Evolutionary conservation across 2,888 invertebrate genomes (phyloP), one percentile per base, ranked within the genome.

Genomic region (Ochlodes sylvanus): DNA sequence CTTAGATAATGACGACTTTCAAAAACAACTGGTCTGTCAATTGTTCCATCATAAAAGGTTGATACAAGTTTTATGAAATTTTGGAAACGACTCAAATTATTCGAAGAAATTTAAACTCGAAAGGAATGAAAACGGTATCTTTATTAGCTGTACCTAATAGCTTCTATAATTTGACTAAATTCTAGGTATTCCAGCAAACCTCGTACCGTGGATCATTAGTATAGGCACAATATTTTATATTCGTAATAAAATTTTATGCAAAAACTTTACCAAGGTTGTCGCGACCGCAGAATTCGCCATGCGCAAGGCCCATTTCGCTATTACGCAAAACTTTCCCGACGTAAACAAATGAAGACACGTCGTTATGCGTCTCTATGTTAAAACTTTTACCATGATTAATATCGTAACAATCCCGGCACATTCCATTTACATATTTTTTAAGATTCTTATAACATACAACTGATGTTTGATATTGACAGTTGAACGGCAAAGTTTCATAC

Each of bases 331-430:
- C 57, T 68, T 68, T 63, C 62, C 68, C 68, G 68, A 62, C 68
- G 68, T 57, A 50, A 68, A 68, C 68, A 68, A 57, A 68, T 63
- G 61, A 32, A 56, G 57, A 56, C 67, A 50, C 47, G 44, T 34
- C 66, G 60, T 60, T 47, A 68, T 68, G 61, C 55, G 62, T 65
- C 65, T 68, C 21, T 50, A 19, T 52, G 27, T 27, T 47, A 21
- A 15, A 56, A 62, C 67, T 68, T 62, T 41, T 38, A 38, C 9
- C 21, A 58, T 58, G 50, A 58, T 52, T 58, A 58, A 56, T 56
- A 34, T 58, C 9, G 34, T 55, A 10, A 15, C 15, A 10, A 15
- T 55, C 17, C 10, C 17, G 15, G 1, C 17, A 55, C 15, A 55
- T 34, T n/a, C 0, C 5, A 42, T 14, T 14, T 47, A 6, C 44